Base-by-base conservation (phyloP, 2,888 invertebrate genomes). In the Hedya salicella region DNA sequence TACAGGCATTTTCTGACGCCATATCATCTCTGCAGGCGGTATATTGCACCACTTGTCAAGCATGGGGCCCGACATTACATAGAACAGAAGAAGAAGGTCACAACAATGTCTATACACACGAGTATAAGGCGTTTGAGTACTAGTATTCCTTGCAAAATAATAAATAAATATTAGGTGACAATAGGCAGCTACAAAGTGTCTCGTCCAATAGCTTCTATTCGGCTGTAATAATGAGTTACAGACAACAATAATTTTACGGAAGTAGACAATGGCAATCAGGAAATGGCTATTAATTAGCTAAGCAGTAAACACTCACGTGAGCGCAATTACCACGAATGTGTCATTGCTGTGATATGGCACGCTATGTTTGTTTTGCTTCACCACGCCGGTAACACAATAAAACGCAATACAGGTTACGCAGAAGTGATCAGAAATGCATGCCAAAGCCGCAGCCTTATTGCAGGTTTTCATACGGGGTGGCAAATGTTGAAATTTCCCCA, bases 321-420 rank as follows among this genome's bases (percentile, higher is more conserved):
- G 6, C 25, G 49, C 14, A 63, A 63, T 63, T 49, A 25, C 48
- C 30, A 63, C 48, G 53, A 57, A 46, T 46, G 46, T 56, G 61
- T 50, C 50, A 44, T 25, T 54, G 46, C 40, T 40, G 25, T 21
- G 42, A 30, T 49, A 56, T 40, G 54, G 30, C 63, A 63, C 49
- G 63, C 63, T 32, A 63, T 46, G 16, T 63, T 63, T 56, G 63
- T 49, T 49, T 56, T 42, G 63, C 16, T 61, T 30, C 39, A n/a
- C 8, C 48, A 16, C 11, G 36, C 36, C 11, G 32, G 36, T 9
- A 11, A 11, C 36, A 11, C 2, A 36, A 36, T 9, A 2, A 6
- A 42, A 42, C 4, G 3, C 42, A 42, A 14, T 42, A 5, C 2
- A 2, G 42, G 42, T 14, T 42, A 14, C 5, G 6, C 25, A 25